Percentiles rank a stretch among this genome's conserved stretches.
Conservation (phyloP, 2,888 invertebrate species). For the Diarsia rubi region DNA sequence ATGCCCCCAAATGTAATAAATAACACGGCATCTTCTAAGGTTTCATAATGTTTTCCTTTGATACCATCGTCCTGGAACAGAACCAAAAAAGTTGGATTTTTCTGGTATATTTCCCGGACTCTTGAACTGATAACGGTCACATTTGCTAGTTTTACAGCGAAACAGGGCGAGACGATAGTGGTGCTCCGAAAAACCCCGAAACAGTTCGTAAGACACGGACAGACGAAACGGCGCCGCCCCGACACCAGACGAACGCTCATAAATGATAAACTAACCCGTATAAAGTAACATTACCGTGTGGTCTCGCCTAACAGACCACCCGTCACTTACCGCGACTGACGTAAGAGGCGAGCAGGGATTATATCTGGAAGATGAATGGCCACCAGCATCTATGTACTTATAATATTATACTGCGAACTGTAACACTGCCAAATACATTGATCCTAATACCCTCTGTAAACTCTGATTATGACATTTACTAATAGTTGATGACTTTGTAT, state of each 20-base stretch:
- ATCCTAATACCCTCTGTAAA: slow-evolving; percentile 22
- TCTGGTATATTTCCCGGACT: slow-evolving; percentile 48
- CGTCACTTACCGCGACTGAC: slow-evolving; percentile 58
- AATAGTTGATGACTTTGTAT: slow-evolving; percentile 3
- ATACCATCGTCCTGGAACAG: slow-evolving; percentile 41
- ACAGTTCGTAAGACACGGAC: slow-evolving; percentile 68
- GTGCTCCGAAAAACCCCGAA: slow-evolving; percentile 61
- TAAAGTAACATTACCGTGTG: slow-evolving; percentile 67
- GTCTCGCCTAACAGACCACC: slow-evolving; percentile 55
- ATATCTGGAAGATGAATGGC: slow-evolving; percentile 54
- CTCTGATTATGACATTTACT: slow-evolving; percentile 18
- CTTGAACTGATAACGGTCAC: slow-evolving; percentile 42
- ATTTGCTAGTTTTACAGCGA: slow-evolving; percentile 27
- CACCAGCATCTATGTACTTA: slow-evolving; percentile 34
- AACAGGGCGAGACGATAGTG: slow-evolving; percentile 63
- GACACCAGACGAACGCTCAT: slow-evolving; percentile 77
- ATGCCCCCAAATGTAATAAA: slow-evolving; percentile 26
- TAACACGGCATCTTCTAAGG: slow-evolving; percentile 1
- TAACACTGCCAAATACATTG: slow-evolving; percentile 40
- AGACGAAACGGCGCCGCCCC: slow-evolving; percentile 81
- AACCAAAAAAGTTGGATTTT: slow-evolving; percentile 54
- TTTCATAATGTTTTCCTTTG: slow-evolving; percentile 7
- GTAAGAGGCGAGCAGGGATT: slow-evolving; percentile 53
- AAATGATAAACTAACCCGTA: slow-evolving; percentile 78
- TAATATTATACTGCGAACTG: slow-evolving; percentile 22